These are phyloP conservation scores for Chymomyza caudatula DNA, from an alignment of 2,888 invertebrate genomes.

Conservation along the genomic window DNA sequence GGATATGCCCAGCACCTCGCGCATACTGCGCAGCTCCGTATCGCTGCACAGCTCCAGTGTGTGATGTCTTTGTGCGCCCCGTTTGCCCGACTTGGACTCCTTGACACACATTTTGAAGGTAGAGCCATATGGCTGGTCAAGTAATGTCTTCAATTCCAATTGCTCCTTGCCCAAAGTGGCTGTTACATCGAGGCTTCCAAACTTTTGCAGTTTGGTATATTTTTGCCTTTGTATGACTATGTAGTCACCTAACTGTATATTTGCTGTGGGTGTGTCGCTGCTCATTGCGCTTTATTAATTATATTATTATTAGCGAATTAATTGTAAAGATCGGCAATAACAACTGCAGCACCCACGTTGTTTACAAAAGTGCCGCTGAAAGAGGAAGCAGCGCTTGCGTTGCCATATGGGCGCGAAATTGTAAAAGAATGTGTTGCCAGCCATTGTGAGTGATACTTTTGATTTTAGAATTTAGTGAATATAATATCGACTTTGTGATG, in stretches of 20 bases:
- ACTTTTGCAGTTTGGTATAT: slow-evolving; percentile 87
- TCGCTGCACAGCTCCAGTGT: slow-evolving; percentile 80
- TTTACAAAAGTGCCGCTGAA: slow-evolving; percentile 14
- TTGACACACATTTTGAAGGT: slow-evolving; percentile 87
- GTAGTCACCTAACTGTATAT: slow-evolving; percentile 84
- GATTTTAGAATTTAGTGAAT: too few relatives aligned
- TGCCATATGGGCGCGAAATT: background rate
- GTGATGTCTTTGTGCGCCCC: slow-evolving; percentile 80
- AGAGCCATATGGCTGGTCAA: slow-evolving; percentile 85
- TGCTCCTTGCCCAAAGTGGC: slow-evolving; percentile 85
- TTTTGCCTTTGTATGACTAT: slow-evolving; percentile 88
- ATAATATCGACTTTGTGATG: background rate
- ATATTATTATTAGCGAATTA: background rate
- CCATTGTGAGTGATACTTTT: too few relatives aligned
- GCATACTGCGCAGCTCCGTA: slow-evolving; percentile 79
- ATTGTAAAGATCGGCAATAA: background rate
- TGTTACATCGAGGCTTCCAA: slow-evolving; percentile 82
- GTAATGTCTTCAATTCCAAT: slow-evolving; percentile 83
- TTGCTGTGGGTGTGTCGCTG: slow-evolving; percentile 31
- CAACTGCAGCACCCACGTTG: background rate
- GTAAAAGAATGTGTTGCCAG: background rate
- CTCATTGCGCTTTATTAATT: background rate
- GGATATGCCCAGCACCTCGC: slow-evolving; percentile 83
- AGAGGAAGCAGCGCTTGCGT: background rate
- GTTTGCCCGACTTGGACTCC: slow-evolving; percentile 69